phyloP scores from a whole-genome alignment of 2,797 vertebrate genomes.

The Eulemur albifrons region DNA sequence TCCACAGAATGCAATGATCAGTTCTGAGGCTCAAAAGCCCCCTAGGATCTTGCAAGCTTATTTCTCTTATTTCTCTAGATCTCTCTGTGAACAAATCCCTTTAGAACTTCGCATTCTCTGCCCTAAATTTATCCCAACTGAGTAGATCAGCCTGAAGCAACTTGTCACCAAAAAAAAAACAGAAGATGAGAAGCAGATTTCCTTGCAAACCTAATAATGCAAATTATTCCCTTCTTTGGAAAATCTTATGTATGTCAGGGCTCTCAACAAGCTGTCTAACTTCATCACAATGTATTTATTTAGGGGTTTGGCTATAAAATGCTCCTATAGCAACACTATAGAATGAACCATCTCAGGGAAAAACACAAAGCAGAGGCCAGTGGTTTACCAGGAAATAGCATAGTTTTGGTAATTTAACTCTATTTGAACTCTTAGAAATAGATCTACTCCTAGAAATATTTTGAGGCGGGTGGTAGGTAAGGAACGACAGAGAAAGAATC shows the following conservation, averaged over 20 bases:
- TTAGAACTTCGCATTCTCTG: background rate
- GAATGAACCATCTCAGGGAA: background rate
- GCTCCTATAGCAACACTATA: background rate
- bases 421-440: background rate
- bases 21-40: background rate
- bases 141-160: background rate
- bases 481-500: background rate
- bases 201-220: background rate
- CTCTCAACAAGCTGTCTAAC: background rate
- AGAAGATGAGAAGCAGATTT: background rate
- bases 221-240: background rate
- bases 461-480: background rate
- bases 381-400: background rate
- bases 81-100: background rate
- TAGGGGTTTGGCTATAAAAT: background rate
- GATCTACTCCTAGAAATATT: background rate
- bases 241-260: background rate
- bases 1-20: background rate
- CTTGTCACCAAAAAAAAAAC: background rate
- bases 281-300: background rate
- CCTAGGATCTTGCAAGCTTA: background rate
- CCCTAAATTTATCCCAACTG: background rate
- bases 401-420: background rate
- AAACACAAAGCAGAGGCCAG: background rate
- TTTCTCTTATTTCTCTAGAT: background rate